Percentiles rank a stretch among this genome's conserved stretches.
phyloP scores from a whole-genome alignment of 1,140 invertebrate species.

The Meloidogyne chitwoodi region DNA sequence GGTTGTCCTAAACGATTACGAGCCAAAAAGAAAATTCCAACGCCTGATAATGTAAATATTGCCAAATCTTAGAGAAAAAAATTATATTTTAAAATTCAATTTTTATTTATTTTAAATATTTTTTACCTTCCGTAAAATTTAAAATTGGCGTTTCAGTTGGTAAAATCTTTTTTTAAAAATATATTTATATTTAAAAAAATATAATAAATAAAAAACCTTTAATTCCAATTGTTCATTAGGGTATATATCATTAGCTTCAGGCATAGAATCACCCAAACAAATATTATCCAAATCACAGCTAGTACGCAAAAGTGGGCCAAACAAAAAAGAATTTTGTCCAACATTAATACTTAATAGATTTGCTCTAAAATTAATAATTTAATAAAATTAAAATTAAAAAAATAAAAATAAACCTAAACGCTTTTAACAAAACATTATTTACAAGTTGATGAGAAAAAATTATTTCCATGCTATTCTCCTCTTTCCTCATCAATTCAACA shows the following conservation, averaged over 20 bases:
- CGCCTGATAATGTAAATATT: constrained; percentile 26
- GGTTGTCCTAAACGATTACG: constrained; percentile 13
- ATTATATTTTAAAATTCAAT: too few species aligned
- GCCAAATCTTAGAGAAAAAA: constrained; percentile 16
- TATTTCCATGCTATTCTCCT: constrained; percentile 37
- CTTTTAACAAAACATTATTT: constrained; percentile 32
- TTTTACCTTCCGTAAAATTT: constrained; percentile 34
- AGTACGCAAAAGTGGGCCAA: constrained; percentile 39
- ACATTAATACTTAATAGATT: constrained; percentile 32
- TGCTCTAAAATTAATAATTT: constrained; percentile 27
- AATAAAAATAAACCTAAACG: constrained; percentile 25
- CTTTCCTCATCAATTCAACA: not conserved
- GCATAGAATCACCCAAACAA: constrained; percentile 43
- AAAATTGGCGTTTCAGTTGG: constrained; percentile 32
- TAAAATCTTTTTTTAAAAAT: constrained; percentile 25
- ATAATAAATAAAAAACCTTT: not conserved
- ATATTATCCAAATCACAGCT: constrained; percentile 38
- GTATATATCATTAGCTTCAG: constrained; percentile 41
- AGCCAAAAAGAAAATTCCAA: constrained; percentile 38
- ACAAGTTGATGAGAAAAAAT: constrained; percentile 36
- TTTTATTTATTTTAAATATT: not conserved
- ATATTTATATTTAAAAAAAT: not conserved
- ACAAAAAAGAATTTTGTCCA: constrained; percentile 34
- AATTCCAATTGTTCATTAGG: constrained; percentile 40
- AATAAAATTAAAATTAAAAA: not conserved